Percentiles rank a stretch among this genome's conserved stretches.
These are phyloP conservation scores for Grallaria varia DNA, from an alignment of 2,113 vertebrate species.

Conservation along the genomic window DNA sequence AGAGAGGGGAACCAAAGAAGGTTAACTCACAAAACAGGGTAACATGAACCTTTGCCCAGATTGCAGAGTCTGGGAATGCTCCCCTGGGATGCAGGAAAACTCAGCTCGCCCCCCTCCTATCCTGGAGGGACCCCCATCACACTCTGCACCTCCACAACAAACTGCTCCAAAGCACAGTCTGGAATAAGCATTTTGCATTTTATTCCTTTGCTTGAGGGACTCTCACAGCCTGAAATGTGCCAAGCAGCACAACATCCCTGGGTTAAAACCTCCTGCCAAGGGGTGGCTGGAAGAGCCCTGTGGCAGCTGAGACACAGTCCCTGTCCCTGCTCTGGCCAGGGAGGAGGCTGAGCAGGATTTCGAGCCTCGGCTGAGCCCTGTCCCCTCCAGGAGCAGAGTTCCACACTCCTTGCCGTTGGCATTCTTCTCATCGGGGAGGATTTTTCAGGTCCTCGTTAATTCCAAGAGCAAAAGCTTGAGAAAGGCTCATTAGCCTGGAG, in stretches of 20 bases:
- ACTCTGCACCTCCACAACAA: background rate
- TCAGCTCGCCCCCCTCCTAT: background rate
- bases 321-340: background rate
- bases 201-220: background rate
- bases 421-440: background rate
- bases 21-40: fast-evolving
- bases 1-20: background rate
- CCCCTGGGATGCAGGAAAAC: background rate
- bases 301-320: background rate
- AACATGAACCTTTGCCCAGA: fast-evolving
- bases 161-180: background rate
- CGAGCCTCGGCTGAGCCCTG: background rate
- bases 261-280: background rate
- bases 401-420: background rate
- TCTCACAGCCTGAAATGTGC: background rate
- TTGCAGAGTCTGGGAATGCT: background rate
- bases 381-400: background rate
- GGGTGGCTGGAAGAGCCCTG: background rate
- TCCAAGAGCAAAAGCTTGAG: background rate
- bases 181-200: no score
- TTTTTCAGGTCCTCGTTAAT: background rate
- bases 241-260: background rate
- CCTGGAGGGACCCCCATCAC: background rate
- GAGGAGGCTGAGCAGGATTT: background rate
- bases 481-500: background rate